A percentile compares a stretch with the other conserved stretches of the same genome.
Evolutionary conservation across 2,888 invertebrate species (phyloP).

Genomic region (Acanthopleura granulata): DNA sequence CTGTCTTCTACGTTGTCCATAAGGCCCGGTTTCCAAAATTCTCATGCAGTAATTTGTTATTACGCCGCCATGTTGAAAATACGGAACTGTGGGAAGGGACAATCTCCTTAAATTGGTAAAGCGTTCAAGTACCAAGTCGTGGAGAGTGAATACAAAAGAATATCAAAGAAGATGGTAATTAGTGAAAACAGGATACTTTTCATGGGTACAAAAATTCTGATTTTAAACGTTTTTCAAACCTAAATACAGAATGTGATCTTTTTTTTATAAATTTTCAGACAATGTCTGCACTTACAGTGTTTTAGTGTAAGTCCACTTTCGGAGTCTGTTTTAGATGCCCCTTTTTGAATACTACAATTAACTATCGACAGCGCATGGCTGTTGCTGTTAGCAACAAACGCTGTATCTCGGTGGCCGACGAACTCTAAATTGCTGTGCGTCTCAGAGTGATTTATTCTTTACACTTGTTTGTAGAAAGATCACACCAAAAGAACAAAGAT

Average conservation of each 20-base stretch:
- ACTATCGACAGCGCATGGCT: not conserved
- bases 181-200: too few relatives aligned
- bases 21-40: conserved; percentile 15
- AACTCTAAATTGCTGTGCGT: not conserved
- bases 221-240: too few relatives aligned
- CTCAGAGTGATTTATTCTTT: not conserved
- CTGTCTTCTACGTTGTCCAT: conserved; percentile 64
- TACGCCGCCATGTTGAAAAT: not conserved
- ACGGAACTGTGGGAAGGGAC: not conserved
- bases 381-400: conserved; percentile 33
- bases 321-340: too few relatives aligned
- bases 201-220: too few relatives aligned
- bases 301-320: too few relatives aligned
- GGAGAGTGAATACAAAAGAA: not conserved
- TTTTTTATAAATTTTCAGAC: too few relatives aligned
- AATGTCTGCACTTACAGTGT: too few relatives aligned
- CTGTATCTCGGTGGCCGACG: conserved; percentile 26
- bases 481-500: conserved; percentile 33
- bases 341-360: too few relatives aligned
- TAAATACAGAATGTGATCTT: too few relatives aligned
- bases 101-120: not conserved
- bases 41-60: not conserved
- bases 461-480: not conserved
- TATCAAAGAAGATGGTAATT: too few relatives aligned
- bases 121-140: not conserved